Conservation (phyloP, 2,797 vertebrate species). For the Varecia variegata region DNA sequence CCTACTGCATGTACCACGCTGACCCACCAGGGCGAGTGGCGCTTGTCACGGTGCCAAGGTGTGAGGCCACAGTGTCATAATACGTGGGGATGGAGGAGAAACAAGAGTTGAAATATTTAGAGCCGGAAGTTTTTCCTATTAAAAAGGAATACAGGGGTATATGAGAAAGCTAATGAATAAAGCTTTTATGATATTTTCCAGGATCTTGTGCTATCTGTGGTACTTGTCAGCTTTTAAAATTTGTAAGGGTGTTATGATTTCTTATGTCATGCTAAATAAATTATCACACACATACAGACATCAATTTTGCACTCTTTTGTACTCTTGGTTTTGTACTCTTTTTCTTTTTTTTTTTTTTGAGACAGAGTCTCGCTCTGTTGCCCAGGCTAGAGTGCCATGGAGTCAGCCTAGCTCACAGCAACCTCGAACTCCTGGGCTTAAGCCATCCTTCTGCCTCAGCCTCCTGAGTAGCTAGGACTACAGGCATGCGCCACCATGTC, state of each 20-base stretch:
- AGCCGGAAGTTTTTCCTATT: not conserved
- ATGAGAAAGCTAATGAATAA: not conserved
- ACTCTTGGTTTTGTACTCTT: not conserved
- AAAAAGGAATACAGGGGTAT: not conserved
- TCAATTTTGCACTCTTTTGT: not conserved
- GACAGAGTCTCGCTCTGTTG: too few relatives aligned
- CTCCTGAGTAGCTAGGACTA: too few relatives aligned
- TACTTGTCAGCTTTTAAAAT: not conserved
- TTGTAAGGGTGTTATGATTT: not conserved
- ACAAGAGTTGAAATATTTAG: not conserved
- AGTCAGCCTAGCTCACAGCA: too few relatives aligned
- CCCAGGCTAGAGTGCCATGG: too few relatives aligned
- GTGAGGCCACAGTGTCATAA: not conserved
- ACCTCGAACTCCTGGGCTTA: too few relatives aligned
- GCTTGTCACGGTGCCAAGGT: not conserved
- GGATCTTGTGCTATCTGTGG: not conserved
- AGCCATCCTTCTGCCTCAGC: too few relatives aligned
- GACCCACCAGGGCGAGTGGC: too few relatives aligned
- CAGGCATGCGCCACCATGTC: too few relatives aligned
- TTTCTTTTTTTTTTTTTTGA: not conserved
- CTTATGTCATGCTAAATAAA: not conserved
- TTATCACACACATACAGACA: not conserved
- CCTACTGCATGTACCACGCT: too few relatives aligned
- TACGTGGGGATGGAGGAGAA: not conserved
- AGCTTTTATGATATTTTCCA: not conserved